phyloP scores from a whole-genome alignment of 2,888 invertebrate genomes.

The Bedellia somnulentella region DNA sequence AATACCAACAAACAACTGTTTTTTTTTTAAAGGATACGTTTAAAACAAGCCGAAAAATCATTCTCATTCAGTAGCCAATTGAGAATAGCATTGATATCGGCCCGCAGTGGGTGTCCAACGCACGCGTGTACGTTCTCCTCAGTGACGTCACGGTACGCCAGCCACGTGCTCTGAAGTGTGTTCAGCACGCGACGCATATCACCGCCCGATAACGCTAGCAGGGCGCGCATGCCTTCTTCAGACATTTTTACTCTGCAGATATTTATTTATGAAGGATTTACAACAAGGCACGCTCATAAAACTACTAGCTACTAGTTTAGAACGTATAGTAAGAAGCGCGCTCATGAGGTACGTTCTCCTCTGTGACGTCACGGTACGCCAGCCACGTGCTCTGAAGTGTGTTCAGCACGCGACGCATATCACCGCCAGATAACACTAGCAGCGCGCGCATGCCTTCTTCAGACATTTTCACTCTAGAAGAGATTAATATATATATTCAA shows the following conservation, averaged over 20 bases:
- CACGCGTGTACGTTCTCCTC: constrained; percentile 93
- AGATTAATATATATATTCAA: neutral
- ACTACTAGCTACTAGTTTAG: too few relatives aligned
- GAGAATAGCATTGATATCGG: constrained; percentile 86
- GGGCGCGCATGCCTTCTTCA: constrained; percentile 86
- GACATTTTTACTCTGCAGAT: constrained; percentile 78
- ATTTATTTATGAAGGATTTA: constrained; percentile 10
- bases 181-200: constrained; percentile 98
- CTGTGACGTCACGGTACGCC: constrained; percentile 86
- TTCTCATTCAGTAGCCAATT: constrained; percentile 85
- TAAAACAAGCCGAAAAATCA: constrained; percentile 72
- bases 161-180: constrained; percentile 93
- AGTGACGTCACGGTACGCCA: constrained; percentile 86
- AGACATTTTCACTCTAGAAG: constrained; percentile 73
- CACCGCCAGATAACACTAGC: constrained; percentile 87
- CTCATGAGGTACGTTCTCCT: constrained; percentile 88
- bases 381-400: constrained; percentile 95
- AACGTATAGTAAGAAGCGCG: too few relatives aligned
- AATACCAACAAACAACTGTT: too few relatives aligned
- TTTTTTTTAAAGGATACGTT: constrained; percentile 72
- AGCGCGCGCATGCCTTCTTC: constrained; percentile 90
- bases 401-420: constrained; percentile 97
- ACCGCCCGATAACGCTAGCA: constrained; percentile 87
- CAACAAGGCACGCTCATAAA: neutral
- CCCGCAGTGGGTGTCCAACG: constrained; percentile 92